phyloP scores from a whole-genome alignment of 2,888 invertebrate species.

The Magallana nippona region DNA sequence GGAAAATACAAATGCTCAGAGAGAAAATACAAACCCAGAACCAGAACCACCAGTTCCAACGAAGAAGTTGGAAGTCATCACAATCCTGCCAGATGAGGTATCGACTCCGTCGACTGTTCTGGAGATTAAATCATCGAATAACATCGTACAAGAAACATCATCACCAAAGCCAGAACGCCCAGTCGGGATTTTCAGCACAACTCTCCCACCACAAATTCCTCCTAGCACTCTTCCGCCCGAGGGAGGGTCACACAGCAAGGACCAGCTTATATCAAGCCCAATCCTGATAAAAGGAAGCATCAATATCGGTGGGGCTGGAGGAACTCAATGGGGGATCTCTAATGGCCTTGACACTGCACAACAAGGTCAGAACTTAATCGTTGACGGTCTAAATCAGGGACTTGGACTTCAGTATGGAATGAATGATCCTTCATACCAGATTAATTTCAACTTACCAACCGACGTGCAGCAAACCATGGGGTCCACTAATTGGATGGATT shows the following conservation, averaged over 20 bases:
- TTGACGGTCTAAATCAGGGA: neutral
- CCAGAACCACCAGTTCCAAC: neutral
- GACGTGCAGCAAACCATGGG: neutral
- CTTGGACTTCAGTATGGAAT: slow-evolving; percentile 32
- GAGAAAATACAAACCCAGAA: neutral
- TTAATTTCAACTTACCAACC: slow-evolving; percentile 12
- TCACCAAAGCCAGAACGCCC: neutral
- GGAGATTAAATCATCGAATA: neutral
- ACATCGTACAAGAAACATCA: neutral
- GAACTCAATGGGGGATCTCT: neutral
- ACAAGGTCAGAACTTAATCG: neutral
- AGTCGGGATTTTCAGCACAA: neutral
- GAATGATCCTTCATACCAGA: slow-evolving; percentile 9
- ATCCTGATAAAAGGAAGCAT: slow-evolving; percentile 40
- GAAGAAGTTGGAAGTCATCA: slow-evolving; percentile 11
- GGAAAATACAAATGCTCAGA: neutral
- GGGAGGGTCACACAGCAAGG: neutral
- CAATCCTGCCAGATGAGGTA: neutral
- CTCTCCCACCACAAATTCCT: slow-evolving; percentile 32
- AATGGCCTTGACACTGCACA: neutral
- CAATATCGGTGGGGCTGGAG: neutral
- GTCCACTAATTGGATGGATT: neutral
- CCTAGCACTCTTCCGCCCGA: slow-evolving; percentile 25
- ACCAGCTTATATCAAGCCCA: slow-evolving; percentile 38
- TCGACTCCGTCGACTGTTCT: neutral